A percentile compares a stretch with the other conserved stretches of the same genome.
Conservation (phyloP, 1,140 invertebrate species). For the Pseudomyrmex gracilis region DNA sequence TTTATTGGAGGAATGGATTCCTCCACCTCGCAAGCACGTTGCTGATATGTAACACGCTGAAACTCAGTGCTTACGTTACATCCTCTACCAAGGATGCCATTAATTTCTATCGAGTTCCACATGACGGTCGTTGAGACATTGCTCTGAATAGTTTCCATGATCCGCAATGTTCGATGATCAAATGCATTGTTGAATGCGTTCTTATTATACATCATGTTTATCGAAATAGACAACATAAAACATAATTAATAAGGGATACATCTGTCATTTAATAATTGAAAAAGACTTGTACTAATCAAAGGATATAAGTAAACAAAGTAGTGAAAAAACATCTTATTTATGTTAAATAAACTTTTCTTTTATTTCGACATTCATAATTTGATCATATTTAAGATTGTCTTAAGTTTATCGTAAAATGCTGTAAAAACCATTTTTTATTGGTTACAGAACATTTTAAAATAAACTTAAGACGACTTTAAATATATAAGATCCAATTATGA, state of each 20-base stretch:
- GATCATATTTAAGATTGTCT: neutral
- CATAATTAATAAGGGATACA: neutral
- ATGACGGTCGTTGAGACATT: slow-evolving; percentile 55
- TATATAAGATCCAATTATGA: no score
- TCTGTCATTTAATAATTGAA: neutral
- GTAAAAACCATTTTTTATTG: neutral
- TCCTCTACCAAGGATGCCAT: slow-evolving; percentile 60
- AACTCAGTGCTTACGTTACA: slow-evolving; percentile 9
- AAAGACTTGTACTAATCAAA: no score
- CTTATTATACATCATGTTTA: slow-evolving; percentile 19
- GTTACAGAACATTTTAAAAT: no score
- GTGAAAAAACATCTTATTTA: neutral
- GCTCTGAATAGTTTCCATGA: slow-evolving; percentile 66
- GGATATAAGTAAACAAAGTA: no score
- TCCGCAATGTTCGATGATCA: slow-evolving; percentile 19
- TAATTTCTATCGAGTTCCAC: slow-evolving; percentile 55
- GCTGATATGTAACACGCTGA: slow-evolving; percentile 31
- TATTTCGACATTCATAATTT: no score
- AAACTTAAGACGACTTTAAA: no score
- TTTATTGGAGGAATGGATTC: slow-evolving; percentile 5
- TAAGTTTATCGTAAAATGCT: no score
- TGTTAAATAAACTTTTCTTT: neutral
- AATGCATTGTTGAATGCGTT: slow-evolving; percentile 13
- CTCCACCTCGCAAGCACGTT: slow-evolving; percentile 16
- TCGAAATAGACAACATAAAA: neutral